A percentile compares a stretch with the other conserved stretches of the same genome.
Evolutionary conservation across 2,888 invertebrate species (phyloP).

Genomic region (Erebia epiphron): DNA sequence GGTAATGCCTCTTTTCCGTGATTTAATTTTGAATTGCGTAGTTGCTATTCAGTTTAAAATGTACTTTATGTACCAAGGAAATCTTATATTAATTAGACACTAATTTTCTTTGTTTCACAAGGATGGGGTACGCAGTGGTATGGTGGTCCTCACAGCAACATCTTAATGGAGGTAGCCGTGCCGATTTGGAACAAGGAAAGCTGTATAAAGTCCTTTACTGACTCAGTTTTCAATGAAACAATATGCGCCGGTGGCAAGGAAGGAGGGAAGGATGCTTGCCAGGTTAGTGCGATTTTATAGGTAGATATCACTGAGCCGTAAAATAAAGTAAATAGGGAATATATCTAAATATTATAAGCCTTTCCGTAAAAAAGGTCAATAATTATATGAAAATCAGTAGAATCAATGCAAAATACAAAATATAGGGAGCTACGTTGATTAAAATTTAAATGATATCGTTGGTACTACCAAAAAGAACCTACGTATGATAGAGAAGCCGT

Average conservation of each 20-base stretch:
- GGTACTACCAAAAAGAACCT: no score
- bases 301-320: no score
- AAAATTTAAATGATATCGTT: no score
- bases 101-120: slow-evolving; percentile 45
- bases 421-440: no score
- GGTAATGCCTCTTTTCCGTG: neutral
- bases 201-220: slow-evolving; percentile 84
- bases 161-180: slow-evolving; percentile 89
- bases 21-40: no score
- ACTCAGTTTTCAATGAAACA: slow-evolving; percentile 85
- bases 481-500: no score
- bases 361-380: neutral
- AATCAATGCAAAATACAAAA: no score
- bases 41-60: no score
- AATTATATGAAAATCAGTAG: no score
- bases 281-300: slow-evolving; percentile 77
- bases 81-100: no score
- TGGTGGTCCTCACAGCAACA: slow-evolving; percentile 86
- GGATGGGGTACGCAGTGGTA: slow-evolving; percentile 91
- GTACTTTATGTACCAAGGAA: no score
- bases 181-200: slow-evolving; percentile 89
- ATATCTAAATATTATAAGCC: neutral
- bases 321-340: no score
- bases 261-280: slow-evolving; percentile 92
- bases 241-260: slow-evolving; percentile 90